A percentile compares a stretch with the other conserved stretches of the same genome.
These are phyloP conservation scores for Panagrolaimus sp. DNA, from an alignment of 1,140 invertebrate species.

Conservation along the genomic window DNA sequence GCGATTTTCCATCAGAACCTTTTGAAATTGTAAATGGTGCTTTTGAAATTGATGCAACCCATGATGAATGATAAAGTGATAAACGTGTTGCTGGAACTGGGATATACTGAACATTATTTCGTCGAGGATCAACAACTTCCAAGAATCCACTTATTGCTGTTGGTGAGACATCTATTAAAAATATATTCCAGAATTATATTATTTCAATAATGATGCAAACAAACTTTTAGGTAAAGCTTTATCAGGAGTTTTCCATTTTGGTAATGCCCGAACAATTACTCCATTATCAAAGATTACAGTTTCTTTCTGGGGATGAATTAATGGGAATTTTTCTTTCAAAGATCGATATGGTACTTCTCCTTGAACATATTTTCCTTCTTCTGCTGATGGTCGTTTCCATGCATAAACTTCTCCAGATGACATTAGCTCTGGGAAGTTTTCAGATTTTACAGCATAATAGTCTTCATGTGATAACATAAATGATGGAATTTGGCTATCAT, in stretches of 20 bases:
- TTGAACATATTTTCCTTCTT: background rate
- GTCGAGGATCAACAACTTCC: constrained; percentile 64
- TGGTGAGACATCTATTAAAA: constrained; percentile 19
- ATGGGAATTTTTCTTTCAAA: background rate
- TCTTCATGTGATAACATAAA: constrained; percentile 20
- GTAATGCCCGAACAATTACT: constrained; percentile 60
- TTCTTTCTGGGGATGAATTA: constrained; percentile 20
- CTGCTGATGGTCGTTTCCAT: background rate
- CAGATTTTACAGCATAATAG: constrained; percentile 22
- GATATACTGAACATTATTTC: constrained; percentile 64
- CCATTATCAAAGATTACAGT: constrained; percentile 41
- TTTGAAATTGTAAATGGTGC: constrained; percentile 58
- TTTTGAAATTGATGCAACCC: constrained; percentile 45
- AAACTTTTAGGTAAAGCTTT: constrained; percentile 46
- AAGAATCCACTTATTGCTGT: constrained; percentile 60
- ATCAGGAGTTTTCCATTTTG: constrained; percentile 58
- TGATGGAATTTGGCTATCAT: background rate
- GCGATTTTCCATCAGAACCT: constrained; percentile 59
- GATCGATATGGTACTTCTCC: background rate
- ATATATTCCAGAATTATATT: background rate
- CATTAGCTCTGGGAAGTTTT: constrained; percentile 19
- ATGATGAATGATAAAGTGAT: constrained; percentile 37
- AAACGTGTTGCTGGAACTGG: constrained; percentile 61
- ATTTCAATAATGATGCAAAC: no score
- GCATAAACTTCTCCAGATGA: background rate